phyloP scores from a whole-genome alignment of 1,140 invertebrate species.

The Diabrotica undecimpunctata region DNA sequence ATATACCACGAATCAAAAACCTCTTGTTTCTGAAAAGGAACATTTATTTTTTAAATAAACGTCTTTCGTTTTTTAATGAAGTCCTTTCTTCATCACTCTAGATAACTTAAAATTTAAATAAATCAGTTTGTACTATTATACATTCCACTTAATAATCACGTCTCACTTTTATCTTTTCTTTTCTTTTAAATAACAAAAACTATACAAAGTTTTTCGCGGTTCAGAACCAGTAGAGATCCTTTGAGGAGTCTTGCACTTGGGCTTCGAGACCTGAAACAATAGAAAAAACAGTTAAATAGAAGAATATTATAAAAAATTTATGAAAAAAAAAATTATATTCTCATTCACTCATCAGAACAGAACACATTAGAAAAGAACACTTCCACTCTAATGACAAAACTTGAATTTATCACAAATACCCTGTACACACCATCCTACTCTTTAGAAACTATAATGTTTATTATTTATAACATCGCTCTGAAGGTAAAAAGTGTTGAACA shows the following conservation, averaged over 20 bases:
- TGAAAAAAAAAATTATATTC: too few species aligned
- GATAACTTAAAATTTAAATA: slow-evolving; percentile 32
- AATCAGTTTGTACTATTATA: slow-evolving; percentile 42
- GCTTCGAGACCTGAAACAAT: slow-evolving; percentile 53
- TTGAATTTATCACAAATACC: too few species aligned
- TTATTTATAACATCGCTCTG: too few species aligned
- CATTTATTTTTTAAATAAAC: slow-evolving; percentile 44
- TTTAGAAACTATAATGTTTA: too few species aligned
- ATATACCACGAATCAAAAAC: not conserved
- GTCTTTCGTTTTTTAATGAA: slow-evolving; percentile 24
- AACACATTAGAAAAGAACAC: too few species aligned
- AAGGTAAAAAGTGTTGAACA: too few species aligned
- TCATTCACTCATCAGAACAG: too few species aligned
- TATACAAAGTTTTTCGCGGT: slow-evolving; percentile 25
- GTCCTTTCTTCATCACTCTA: slow-evolving; percentile 7
- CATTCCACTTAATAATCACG: slow-evolving; percentile 44
- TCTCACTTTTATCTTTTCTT: slow-evolving; percentile 32
- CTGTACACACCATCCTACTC: too few species aligned
- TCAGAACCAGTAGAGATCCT: slow-evolving; percentile 57
- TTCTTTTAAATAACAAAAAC: slow-evolving; percentile 26
- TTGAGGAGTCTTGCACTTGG: slow-evolving; percentile 57
- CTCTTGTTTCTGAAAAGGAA: slow-evolving; percentile 27
- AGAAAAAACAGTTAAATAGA: slow-evolving; percentile 8
- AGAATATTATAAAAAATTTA: not conserved
- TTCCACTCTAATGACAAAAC: too few species aligned